Evolutionary conservation across 2,888 invertebrate species (phyloP), one percentile per base, ranked within the genome.

Genomic region (Digitonthophagus gazella): DNA sequence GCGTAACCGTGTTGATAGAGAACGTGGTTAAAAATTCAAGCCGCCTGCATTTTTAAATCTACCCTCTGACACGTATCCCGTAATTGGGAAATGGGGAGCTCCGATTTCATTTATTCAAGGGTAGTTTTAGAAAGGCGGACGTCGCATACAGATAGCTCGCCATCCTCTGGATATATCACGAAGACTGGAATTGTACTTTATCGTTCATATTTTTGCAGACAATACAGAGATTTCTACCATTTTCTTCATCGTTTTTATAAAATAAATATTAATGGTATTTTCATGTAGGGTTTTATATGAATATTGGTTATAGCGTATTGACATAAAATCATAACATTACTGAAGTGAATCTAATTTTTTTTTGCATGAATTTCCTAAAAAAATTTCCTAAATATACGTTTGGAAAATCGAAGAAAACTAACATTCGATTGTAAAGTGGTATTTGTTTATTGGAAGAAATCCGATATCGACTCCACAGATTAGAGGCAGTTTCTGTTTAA

Each of bases 1-100:
- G 68, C 68, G 68, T 68, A 68, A 68, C 65, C 65, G 58, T 66
- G 68, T 68, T 18, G 58, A 65, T 28, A 65, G 18, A 55, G 55
- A 19, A 58, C 15, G 11, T 6, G 15, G 28, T 68, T 68, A 68
- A 68, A 68, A 68, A 66, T 68, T 65, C 56, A 68, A 65, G 58
- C 19, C 68, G 58, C 65, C 61, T 68, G 22, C 65, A 68, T 68
- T 65, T 68, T 68, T 68, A 68, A 68, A 65, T 65, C 19, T 56
- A 44, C 28, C 3, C 28, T 44, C 28, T 44, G 28, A 44, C 28
- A 44, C 28, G 28, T 8, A 55, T 54, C 16, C 18, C 15, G 16
- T 67, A 67, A 67, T 67, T 67, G 67, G 63, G 64, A 57, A 64
- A 64, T 15, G 22, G 22, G 16, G 15, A 22, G 56, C 55, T 15